phyloP scores from a whole-genome alignment of 2,113 vertebrate genomes.

The human region GRCh38 chr2:79800501-79801000 shows the following conservation, averaged over 20 bases:
- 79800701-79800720: neutral
- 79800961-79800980: neutral
- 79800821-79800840: neutral
- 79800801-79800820: neutral
- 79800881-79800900: neutral
- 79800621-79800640: neutral
- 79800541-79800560: neutral
- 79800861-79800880: neutral
- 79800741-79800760: neutral
- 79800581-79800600: neutral
- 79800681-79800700: neutral
- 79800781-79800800: neutral
- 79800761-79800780: neutral
- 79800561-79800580: neutral
- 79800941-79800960: neutral
- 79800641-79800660: neutral
- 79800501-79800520: neutral
- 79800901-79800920: neutral
- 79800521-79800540: neutral
- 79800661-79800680: accelerated
- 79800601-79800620: neutral
- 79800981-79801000: neutral
- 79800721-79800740: neutral
- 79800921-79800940: neutral
- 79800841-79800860: neutral